A percentile compares a stretch with the other conserved stretches of the same genome.
Evolutionary conservation across 2,888 invertebrate genomes (phyloP).

Genomic region (Hipparchia sbordonii): DNA sequence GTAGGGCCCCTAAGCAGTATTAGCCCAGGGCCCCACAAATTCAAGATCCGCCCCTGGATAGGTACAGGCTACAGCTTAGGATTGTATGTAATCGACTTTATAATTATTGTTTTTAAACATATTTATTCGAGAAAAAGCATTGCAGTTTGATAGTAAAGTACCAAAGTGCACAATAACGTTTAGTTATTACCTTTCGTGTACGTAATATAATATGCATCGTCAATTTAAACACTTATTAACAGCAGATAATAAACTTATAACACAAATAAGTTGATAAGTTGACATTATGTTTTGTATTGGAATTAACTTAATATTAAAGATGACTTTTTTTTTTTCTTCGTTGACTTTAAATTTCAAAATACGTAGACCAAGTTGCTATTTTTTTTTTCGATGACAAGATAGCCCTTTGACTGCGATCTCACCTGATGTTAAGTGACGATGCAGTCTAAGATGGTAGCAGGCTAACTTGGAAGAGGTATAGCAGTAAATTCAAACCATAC

Average conservation of each 20-base stretch:
- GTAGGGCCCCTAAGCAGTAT: no score
- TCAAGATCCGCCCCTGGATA: no score
- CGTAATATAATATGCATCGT: background rate
- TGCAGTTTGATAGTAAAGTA: constrained; percentile 3
- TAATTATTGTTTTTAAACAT: constrained; percentile 1
- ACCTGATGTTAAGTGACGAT: no score
- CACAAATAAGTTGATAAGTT: background rate
- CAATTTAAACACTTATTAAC: constrained; percentile 8
- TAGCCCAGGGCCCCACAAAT: no score
- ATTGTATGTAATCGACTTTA: background rate
- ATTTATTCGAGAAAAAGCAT: background rate
- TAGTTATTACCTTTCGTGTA: constrained; percentile 14
- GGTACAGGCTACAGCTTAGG: no score
- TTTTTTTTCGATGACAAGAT: no score
- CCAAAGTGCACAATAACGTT: constrained; percentile 10
- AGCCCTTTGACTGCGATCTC: no score
- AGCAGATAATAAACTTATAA: background rate
- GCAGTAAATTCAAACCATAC: no score
- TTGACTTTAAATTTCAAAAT: no score
- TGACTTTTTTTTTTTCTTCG: background rate
- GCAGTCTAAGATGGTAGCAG: no score
- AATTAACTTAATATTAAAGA: background rate
- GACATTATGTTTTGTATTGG: background rate
- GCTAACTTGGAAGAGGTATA: no score
- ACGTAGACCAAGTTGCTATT: no score